phyloP scores from a whole-genome alignment of 2,888 invertebrate species.

The Noctuana brunneofusca region DNA sequence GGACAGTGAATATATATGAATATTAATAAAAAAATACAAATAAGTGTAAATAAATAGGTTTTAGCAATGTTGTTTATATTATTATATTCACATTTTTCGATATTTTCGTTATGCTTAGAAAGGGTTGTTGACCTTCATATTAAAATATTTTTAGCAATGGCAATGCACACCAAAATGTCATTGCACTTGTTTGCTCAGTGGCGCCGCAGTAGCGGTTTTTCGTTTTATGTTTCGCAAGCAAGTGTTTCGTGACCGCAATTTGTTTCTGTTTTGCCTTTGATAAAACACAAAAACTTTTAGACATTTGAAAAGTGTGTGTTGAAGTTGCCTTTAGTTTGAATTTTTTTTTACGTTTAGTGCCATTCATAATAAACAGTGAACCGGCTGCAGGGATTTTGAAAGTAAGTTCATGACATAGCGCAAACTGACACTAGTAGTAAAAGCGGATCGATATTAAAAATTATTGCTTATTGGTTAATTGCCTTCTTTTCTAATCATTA shows the following conservation, averaged over 20 bases:
- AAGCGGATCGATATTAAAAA: conserved; percentile 73
- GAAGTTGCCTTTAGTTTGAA: conserved; percentile 35
- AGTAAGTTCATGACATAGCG: conserved; percentile 46
- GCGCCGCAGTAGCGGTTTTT: conserved; percentile 52
- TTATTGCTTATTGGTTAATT: neutral
- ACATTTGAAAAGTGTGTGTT: conserved; percentile 39
- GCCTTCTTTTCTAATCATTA: neutral
- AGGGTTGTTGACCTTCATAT: neutral
- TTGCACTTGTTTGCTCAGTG: conserved; percentile 36
- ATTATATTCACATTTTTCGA: neutral
- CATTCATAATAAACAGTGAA: conserved; percentile 19
- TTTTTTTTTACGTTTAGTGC: conserved; percentile 24
- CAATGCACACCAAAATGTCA: conserved; percentile 29
- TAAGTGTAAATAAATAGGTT: too few species aligned
- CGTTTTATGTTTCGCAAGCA: conserved; percentile 30
- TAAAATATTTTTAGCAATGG: conserved; percentile 28
- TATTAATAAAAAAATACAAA: too few species aligned
- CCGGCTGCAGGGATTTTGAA: conserved; percentile 34
- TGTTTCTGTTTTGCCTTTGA: conserved; percentile 49
- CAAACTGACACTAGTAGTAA: conserved; percentile 54
- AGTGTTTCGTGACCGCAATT: conserved; percentile 44
- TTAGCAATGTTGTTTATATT: neutral
- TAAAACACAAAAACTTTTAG: conserved; percentile 47
- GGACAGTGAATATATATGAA: too few species aligned
- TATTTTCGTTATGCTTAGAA: neutral